Evolutionary conservation across 2,113 vertebrate species (phyloP), one percentile per base, ranked within the genome.

Genomic region (Oncorhynchus nerka): DNA sequence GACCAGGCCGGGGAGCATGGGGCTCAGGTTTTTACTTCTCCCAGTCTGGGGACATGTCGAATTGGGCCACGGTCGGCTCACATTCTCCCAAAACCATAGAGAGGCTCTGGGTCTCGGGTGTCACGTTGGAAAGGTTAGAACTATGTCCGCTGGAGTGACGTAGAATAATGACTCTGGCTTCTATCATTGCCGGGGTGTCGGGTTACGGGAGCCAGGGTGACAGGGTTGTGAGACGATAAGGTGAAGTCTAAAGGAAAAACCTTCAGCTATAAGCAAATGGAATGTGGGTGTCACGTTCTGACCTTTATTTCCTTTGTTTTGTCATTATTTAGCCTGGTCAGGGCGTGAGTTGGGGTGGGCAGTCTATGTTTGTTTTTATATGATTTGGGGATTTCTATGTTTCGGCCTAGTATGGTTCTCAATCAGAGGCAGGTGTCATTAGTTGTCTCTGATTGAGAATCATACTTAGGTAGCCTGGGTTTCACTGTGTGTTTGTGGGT

Each of bases 161-260:
- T 19, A 20, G 24, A 26, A 55, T 4, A 55, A 55, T 13, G 15
- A 20, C 55, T 57, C 55, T 1, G 13, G 15, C 55, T 7, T 55
- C 12, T 55, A 55, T 55, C n/a, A 3, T 22, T 62, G 34, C 72
- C 13, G 71, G 70, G 48, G 87, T 70, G 76, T 92, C 78, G 16
- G 79, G 86, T 92, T 86, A 76, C 91, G 3, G 68, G 20, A 73
- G 66, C 78, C 72, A 81, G 75, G 80, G 82, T 22, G 48, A 69
- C 81, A 75, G 30, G 9, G 64, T 55, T 67, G 73, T 76, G 74
- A 78, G 76, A 79, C 20, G 73, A 88, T 78, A 72, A 82, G 75
- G 75, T 79, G 78, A 83, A 76, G 39, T 9, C 39, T 45, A 45
- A 82, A 73, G 71, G 73, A 70, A 79, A 75, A 68, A 57, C 12